Evolutionary conservation across 2,113 vertebrate genomes (phyloP).

Genomic region (Hydrolagus affinis): DNA sequence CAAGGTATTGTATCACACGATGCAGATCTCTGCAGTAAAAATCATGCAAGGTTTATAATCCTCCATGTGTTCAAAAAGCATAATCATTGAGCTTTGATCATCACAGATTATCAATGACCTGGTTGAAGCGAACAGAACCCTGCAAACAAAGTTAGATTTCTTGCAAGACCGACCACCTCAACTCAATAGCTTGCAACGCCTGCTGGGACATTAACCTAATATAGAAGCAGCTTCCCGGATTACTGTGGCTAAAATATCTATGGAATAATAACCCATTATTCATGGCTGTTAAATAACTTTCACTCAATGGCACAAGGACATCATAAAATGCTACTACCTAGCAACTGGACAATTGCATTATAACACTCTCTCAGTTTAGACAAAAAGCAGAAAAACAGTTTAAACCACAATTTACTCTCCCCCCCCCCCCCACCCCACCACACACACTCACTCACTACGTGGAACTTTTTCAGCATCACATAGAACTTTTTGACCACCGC

Average conservation of each 20-base stretch:
- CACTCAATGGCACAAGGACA: not conserved
- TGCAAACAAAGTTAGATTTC: conserved; percentile 22
- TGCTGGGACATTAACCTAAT: not conserved
- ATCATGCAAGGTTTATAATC: conserved; percentile 27
- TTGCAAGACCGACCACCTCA: not conserved
- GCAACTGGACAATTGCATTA: not conserved
- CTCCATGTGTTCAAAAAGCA: conserved; percentile 16
- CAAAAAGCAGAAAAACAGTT: not conserved
- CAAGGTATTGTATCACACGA: conserved; percentile 8
- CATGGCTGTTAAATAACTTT: not conserved
- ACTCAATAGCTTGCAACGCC: not conserved
- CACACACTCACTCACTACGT: not conserved
- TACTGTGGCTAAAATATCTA: not conserved
- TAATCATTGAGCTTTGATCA: conserved; percentile 27
- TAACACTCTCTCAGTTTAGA: too few relatives aligned
- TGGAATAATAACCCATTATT: conserved; percentile 12
- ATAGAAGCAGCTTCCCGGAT: not conserved
- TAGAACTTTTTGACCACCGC: not conserved
- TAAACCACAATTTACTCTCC: not conserved
- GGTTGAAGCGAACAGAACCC: not conserved
- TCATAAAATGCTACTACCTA: not conserved
- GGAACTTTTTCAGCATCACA: not conserved
- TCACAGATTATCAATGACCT: conserved; percentile 25
- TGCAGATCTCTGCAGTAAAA: conserved; percentile 15
- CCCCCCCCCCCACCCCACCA: too few relatives aligned